Base-by-base conservation (phyloP, 2,113 vertebrate species). In the Coptodon rendalli region DNA sequence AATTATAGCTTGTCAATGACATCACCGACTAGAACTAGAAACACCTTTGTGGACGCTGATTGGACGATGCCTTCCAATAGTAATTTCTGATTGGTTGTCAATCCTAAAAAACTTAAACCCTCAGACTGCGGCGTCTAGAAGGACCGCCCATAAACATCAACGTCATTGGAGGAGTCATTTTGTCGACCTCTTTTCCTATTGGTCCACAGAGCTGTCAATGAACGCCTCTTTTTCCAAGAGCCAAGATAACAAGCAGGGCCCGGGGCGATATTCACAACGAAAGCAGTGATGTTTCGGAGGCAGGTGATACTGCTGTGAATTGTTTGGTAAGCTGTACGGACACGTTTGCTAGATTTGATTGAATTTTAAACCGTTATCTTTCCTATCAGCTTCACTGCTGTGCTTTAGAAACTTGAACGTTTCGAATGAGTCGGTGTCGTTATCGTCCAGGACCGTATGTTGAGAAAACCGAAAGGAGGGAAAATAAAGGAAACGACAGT, bases 401-500 rank as follows among this genome's bases (percentile, higher is more conserved):
- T 82, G 13, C 22, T 57, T 78, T 50, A 3, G 3, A 17, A 19
- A 80, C 54, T 6, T 19, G 12, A 14, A 68, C 16, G 6, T 66
- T 79, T 48, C 73, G 54, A 85, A 63, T 87, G 59, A 84, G 17
- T 57, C 80, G 5, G 19, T 71, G 9, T 91, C 38, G 84, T 90
- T 93, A 59, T 91, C 57, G 86, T 84, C 91, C 91, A 50, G 84
- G 90, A 86, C 89, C 91, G 59, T 90, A 86, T 89, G 90, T 84
- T 91, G 86, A 91, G 63, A 85, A 73, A 87, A 59, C 71, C 59
- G 45, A 52, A 78, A 84, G 89, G 82, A 36, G 59, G 68, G 91
- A 29, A 82, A 76, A 83, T 82, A 61, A 81, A 82, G 59, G 45
- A 83, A 89, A 80, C 85, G 76, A 24, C 88, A 68, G 68, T 83